Evolutionary conservation across 2,113 vertebrate species (phyloP), one percentile per base, ranked within the genome.

Genomic region (Clarias magur): DNA sequence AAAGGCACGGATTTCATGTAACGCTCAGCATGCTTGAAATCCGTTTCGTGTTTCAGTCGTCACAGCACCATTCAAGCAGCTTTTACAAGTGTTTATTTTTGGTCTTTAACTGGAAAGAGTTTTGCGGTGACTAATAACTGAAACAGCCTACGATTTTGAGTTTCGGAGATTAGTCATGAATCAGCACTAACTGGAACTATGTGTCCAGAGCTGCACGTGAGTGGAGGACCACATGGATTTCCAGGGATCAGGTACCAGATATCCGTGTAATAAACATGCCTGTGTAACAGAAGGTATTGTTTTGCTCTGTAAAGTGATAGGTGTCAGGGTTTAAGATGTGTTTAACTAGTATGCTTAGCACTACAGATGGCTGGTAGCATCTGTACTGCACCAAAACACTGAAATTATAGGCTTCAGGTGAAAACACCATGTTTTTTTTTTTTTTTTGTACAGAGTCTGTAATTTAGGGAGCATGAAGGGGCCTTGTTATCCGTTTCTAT

Each of bases 371-470:
- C 21, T 63, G 16, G 23, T 67, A 80, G 80, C 53, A 59, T 42
- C 82, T 75, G 78, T 54, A 79, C 76, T 82, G 56, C 73, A 79
- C 48, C 27, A 30, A 62, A 87, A 79, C 70, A 75, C 59, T 80
- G 42, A 70, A 88, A 88, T 87, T 17, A 85, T 72, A 86, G 85
- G 75, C 75, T 90, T 86, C 89, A 87, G 82, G 68, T 85, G 60
- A 80, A 70, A 59, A 59, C 59, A 81, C 67, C 59, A 4, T 70
- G 5, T 38, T 72, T 38, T 12, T 80, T 54, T n/a, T 81, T 62
- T 34, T 59, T 62, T 34, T 59, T 80, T 78, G 65, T 59, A 65
- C 60, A 30, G 53, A 80, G 67, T 85, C 87, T 86, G 60, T 84
- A 84, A 88, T 89, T 86, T 82, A 79, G 25, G 23, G 65, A 85